Percentiles rank a stretch among this genome's conserved stretches.
phyloP scores from a whole-genome alignment of 2,797 vertebrate genomes.

The Phoebastria nigripes region DNA sequence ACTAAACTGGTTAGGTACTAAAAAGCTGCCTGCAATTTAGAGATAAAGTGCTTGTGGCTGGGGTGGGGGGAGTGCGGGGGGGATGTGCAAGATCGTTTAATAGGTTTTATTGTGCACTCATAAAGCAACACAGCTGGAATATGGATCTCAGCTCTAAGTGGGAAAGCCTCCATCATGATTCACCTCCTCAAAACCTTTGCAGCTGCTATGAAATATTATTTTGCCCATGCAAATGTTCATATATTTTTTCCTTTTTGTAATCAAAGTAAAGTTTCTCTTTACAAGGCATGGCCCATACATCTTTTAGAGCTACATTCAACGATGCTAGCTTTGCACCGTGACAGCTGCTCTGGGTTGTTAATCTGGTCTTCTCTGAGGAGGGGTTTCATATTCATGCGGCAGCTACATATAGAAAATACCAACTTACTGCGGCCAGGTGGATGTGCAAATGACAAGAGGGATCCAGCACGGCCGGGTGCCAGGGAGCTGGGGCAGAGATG shows the following conservation, averaged over 20 bases:
- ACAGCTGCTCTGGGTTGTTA: not conserved
- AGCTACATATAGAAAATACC: not conserved
- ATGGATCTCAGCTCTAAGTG: not conserved
- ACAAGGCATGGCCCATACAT: not conserved
- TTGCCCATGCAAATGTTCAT: not conserved
- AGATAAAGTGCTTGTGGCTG: conserved; percentile 40
- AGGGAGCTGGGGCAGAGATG: not conserved
- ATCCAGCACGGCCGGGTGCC: rapidly evolving
- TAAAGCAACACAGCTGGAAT: conserved; percentile 22
- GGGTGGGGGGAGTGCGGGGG: not conserved
- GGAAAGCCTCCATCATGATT: not conserved
- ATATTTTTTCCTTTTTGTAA: not conserved
- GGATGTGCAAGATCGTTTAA: not conserved
- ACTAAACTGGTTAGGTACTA: conserved; percentile 35
- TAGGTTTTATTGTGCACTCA: conserved; percentile 12
- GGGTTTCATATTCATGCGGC: not conserved
- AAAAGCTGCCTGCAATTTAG: conserved; percentile 55
- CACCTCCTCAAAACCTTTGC: not conserved
- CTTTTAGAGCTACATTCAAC: not conserved
- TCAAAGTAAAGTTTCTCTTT: not conserved
- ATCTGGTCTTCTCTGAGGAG: not conserved
- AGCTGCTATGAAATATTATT: not conserved
- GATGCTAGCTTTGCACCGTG: not conserved
- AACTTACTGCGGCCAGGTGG: not conserved
- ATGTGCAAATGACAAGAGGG: not conserved